A percentile compares a stretch with the other conserved stretches of the same genome.
Evolutionary conservation across 2,888 invertebrate genomes (phyloP).

Genomic region (Tupiocoris notatus): DNA sequence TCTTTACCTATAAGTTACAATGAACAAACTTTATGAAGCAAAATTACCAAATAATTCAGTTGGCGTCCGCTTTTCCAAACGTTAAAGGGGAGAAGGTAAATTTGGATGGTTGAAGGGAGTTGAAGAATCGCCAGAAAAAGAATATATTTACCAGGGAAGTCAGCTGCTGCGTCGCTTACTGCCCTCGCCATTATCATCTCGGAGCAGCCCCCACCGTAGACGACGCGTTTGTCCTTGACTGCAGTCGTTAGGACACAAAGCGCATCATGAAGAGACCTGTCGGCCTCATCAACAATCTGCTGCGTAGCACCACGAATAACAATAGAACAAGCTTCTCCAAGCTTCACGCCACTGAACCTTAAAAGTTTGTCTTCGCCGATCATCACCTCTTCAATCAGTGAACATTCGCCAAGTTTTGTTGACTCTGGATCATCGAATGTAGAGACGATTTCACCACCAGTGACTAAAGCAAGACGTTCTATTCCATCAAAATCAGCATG

Average conservation of each 20-base stretch:
- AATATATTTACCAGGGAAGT: conserved; percentile 73
- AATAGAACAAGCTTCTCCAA: conserved; percentile 96
- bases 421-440: conserved; percentile 93
- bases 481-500: conserved; percentile 99
- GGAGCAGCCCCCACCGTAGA: conserved; percentile 90
- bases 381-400: conserved; percentile 84
- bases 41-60: no score
- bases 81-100: no score
- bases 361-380: conserved; percentile 79
- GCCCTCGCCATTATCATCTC: conserved; percentile 98
- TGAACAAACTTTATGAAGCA: no score
- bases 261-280: conserved; percentile 96
- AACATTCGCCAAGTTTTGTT: conserved; percentile 91
- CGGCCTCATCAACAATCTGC: conserved; percentile 98
- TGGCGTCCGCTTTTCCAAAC: no score
- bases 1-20: no score
- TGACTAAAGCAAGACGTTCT: conserved; percentile 92
- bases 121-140: no score
- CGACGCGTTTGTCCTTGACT: conserved; percentile 86
- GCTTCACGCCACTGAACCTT: conserved; percentile 89
- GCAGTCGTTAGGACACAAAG: conserved; percentile 95
- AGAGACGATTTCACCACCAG: conserved; percentile 97
- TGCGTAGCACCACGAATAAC: conserved; percentile 97
- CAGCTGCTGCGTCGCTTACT: conserved; percentile 75
- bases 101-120: no score